These are phyloP conservation scores for Sciurus carolinensis DNA, from an alignment of 2,797 vertebrate species.

Conservation along the genomic window DNA sequence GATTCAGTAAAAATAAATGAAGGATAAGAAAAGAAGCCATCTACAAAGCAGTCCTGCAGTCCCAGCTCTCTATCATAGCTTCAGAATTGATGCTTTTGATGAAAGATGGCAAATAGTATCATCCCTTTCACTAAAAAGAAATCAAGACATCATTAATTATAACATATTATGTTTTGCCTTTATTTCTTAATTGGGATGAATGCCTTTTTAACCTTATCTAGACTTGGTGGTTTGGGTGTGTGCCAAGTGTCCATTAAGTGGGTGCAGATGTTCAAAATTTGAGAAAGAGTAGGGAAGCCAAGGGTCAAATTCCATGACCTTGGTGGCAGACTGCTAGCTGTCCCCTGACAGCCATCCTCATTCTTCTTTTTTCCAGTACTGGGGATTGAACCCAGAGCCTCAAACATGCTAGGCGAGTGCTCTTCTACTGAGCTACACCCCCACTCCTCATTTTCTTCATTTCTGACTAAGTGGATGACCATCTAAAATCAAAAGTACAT, in stretches of 20 bases:
- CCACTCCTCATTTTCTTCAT: neutral
- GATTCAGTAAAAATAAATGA: conserved; percentile 15
- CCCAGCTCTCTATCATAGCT: neutral
- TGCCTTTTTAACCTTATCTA: neutral
- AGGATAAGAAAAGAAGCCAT: conserved; percentile 20
- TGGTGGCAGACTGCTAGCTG: conserved; percentile 35
- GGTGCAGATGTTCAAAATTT: conserved; percentile 67
- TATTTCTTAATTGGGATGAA: conserved; percentile 56
- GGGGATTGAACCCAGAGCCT: too few relatives aligned
- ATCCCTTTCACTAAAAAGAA: conserved; percentile 40
- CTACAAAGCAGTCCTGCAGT: neutral
- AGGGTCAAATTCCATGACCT: neutral
- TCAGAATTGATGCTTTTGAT: neutral
- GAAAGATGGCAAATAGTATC: conserved; percentile 15
- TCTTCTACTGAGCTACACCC: too few relatives aligned
- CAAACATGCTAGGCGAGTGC: too few relatives aligned
- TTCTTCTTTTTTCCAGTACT: neutral
- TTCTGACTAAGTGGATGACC: neutral
- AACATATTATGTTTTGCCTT: conserved; percentile 33
- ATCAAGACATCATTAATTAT: conserved; percentile 32
- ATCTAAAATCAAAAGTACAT: neutral
- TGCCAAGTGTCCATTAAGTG: conserved; percentile 33
- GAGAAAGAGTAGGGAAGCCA: neutral
- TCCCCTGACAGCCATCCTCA: conserved; percentile 19
- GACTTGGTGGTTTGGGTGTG: neutral